Percentiles rank a stretch among this genome's conserved stretches.
phyloP scores from a whole-genome alignment of 2,113 vertebrate species.

The Pheucticus melanocephalus region DNA sequence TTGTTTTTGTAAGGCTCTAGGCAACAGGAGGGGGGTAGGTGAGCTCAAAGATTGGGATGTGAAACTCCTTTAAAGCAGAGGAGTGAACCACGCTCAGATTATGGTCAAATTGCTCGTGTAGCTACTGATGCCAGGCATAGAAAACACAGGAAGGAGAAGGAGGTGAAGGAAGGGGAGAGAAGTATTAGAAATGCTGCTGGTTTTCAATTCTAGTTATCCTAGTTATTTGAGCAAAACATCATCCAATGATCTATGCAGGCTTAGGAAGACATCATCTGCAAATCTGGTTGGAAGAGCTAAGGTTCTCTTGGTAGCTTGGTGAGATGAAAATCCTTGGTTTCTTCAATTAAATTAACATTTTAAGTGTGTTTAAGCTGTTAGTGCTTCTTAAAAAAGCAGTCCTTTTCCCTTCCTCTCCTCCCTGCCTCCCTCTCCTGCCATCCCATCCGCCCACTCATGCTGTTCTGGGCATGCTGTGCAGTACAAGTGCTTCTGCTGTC shows the following conservation, averaged over 20 bases:
- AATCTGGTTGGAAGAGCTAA: background rate
- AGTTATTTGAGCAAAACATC: background rate
- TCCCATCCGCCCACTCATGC: constrained; percentile 31
- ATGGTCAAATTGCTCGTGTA: background rate
- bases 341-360: constrained; percentile 29
- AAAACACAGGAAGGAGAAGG: background rate
- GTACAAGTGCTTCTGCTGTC: constrained; percentile 45
- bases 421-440: constrained; percentile 29
- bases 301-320: background rate
- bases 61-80: background rate
- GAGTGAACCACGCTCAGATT: background rate
- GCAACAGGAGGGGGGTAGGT: background rate
- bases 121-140: background rate
- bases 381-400: constrained; percentile 51
- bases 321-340: background rate
- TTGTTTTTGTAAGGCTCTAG: background rate
- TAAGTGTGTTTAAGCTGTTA: constrained; percentile 20
- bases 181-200: background rate
- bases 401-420: constrained; percentile 1
- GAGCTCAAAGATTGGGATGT: background rate
- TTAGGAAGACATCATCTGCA: background rate
- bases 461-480: constrained; percentile 46
- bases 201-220: background rate
- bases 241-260: background rate
- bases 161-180: background rate